Conservation (phyloP, 2,113 vertebrate genomes). For the Platichthys flesus region DNA sequence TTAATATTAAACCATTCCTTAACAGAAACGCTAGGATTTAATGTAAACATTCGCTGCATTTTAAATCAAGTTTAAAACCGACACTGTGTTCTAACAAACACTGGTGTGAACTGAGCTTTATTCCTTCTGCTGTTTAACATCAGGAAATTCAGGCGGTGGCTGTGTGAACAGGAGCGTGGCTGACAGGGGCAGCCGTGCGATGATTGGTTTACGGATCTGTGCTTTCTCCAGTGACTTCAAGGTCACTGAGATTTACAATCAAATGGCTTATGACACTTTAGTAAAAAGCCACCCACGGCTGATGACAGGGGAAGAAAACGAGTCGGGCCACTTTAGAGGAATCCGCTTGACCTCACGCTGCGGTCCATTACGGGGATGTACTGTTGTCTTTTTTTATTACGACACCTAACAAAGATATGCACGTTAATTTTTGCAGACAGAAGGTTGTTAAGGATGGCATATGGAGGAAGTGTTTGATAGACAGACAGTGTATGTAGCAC, state of each 20-base stretch:
- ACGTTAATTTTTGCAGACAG: slow-evolving; percentile 68
- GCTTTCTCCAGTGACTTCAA: slow-evolving; percentile 92
- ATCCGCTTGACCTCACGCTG: slow-evolving; percentile 85
- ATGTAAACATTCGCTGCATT: slow-evolving; percentile 44
- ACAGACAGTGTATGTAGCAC: slow-evolving; percentile 73
- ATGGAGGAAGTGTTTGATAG: slow-evolving; percentile 79
- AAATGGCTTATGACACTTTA: slow-evolving; percentile 89
- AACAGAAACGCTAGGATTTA: slow-evolving; percentile 1
- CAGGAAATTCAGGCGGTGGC: slow-evolving; percentile 75
- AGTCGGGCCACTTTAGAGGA: slow-evolving; percentile 84
- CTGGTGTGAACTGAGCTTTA: slow-evolving; percentile 50
- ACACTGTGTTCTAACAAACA: slow-evolving; percentile 45
- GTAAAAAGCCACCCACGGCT: slow-evolving; percentile 86
- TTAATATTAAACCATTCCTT: not conserved
- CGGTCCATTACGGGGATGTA: slow-evolving; percentile 75
- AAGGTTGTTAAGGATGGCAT: slow-evolving; percentile 79
- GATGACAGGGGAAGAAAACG: slow-evolving; percentile 86
- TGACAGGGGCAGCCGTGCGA: slow-evolving; percentile 89
- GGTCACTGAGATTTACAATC: slow-evolving; percentile 93
- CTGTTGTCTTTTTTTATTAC: slow-evolving; percentile 68
- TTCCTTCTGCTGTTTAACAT: slow-evolving; percentile 75
- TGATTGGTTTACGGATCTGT: slow-evolving; percentile 93
- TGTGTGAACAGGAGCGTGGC: slow-evolving; percentile 88
- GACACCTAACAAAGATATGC: slow-evolving; percentile 62
- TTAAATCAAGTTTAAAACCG: slow-evolving; percentile 41